Conservation (phyloP, 2,797 vertebrate species). For the Protosalanx chinensis region DNA sequence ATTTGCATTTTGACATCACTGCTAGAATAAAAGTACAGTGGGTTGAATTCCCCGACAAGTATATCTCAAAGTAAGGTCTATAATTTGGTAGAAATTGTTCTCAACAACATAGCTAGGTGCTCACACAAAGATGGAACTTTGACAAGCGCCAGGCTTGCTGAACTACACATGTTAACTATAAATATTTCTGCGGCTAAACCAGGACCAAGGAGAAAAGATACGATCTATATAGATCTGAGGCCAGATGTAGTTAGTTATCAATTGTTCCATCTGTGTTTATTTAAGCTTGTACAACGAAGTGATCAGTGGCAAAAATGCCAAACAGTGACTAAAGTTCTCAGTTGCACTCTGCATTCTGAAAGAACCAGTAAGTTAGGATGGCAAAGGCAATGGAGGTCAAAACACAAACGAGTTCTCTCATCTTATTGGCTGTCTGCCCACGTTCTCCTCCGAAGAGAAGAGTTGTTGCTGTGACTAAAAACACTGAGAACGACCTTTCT, state of each 20-base stretch:
- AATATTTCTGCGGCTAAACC: conserved; percentile 38
- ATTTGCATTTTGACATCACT: conserved; percentile 52
- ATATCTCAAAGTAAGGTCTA: too few species aligned
- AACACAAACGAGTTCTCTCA: not conserved
- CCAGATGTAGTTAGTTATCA: conserved; percentile 23
- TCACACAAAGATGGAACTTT: not conserved
- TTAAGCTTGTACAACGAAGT: conserved; percentile 11
- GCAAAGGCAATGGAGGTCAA: conserved; percentile 3
- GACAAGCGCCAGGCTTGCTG: not conserved
- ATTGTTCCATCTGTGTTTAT: conserved; percentile 27
- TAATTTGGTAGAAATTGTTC: too few species aligned
- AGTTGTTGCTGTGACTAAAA: conserved; percentile 5
- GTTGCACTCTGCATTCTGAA: conserved; percentile 9
- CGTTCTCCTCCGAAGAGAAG: not conserved
- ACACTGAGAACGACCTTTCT: conserved; percentile 7
- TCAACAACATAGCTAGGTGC: not conserved
- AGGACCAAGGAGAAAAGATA: conserved; percentile 6
- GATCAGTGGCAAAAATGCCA: conserved; percentile 15
- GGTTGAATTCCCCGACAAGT: too few species aligned
- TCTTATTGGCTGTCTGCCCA: conserved; percentile 7
- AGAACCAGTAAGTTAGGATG: not conserved
- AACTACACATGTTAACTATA: conserved; percentile 25
- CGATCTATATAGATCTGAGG: conserved; percentile 30
- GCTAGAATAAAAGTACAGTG: conserved; percentile 42
- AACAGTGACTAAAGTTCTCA: conserved; percentile 8